These are phyloP conservation scores for Steinernema hermaphroditum DNA, from an alignment of 2,888 invertebrate genomes.

Conservation along the genomic window DNA sequence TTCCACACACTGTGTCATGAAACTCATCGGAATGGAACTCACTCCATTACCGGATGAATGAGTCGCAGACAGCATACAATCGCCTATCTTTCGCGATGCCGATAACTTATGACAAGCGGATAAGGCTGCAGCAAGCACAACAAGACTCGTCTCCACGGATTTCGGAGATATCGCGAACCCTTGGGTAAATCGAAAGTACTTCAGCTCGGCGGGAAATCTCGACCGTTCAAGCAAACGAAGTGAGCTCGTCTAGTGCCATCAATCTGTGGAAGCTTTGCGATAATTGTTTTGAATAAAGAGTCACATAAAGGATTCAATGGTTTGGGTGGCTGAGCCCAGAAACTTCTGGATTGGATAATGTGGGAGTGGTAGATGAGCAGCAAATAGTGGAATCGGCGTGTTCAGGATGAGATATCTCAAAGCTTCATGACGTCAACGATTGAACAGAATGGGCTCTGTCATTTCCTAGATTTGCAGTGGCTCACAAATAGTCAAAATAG, in stretches of 20 bases:
- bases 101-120: too few relatives aligned
- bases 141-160: too few relatives aligned
- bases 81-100: too few relatives aligned
- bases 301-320: constrained; percentile 18
- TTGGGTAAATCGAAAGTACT: constrained; percentile 26
- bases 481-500: constrained; percentile 28
- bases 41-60: not conserved
- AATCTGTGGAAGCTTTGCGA: constrained; percentile 13
- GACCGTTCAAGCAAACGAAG: not conserved
- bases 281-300: constrained; percentile 28
- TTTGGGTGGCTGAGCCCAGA: not conserved
- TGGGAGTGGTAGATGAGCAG: too few relatives aligned
- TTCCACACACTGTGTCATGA: not conserved
- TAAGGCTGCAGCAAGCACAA: too few relatives aligned
- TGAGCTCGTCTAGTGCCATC: not conserved
- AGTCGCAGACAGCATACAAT: not conserved
- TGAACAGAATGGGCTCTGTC: not conserved
- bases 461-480: constrained; percentile 13
- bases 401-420: not conserved
- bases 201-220: not conserved
- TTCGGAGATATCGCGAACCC: not conserved
- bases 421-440: constrained; percentile 6
- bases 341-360: not conserved
- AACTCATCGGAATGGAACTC: not conserved
- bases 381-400: not conserved